phyloP scores from a whole-genome alignment of 2,797 vertebrate genomes.

The Scolopax bukidnonensis region DNA sequence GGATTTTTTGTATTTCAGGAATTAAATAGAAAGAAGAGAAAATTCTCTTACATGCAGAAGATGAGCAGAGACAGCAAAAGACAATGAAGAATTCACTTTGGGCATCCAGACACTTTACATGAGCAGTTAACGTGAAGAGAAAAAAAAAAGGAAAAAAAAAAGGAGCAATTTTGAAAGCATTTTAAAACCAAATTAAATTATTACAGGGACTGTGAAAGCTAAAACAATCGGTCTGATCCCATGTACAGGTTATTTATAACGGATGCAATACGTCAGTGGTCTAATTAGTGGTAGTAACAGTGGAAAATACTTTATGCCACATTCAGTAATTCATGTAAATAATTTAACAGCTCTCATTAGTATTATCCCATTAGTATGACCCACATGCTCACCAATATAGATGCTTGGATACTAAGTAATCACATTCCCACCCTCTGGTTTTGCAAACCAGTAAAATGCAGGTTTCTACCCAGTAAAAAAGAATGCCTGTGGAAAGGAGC shows the following conservation, averaged over 20 bases:
- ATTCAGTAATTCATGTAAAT: slow-evolving; percentile 22
- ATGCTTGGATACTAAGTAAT: background rate
- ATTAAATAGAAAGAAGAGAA: background rate
- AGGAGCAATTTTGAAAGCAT: background rate
- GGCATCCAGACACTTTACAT: background rate
- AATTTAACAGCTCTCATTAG: slow-evolving; percentile 46
- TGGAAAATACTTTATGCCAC: background rate
- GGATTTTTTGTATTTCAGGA: background rate
- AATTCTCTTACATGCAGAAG: background rate
- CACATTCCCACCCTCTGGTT: background rate
- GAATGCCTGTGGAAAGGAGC: background rate
- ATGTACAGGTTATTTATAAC: slow-evolving; percentile 12
- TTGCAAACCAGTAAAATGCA: slow-evolving; percentile 3
- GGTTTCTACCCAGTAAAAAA: background rate
- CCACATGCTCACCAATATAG: background rate
- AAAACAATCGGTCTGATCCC: background rate
- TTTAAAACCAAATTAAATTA: slow-evolving; percentile 15
- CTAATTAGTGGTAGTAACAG: slow-evolving; percentile 8
- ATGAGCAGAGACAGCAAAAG: background rate
- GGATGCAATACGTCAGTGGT: background rate
- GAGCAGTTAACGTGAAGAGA: background rate
- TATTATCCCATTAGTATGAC: background rate
- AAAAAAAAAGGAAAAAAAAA: background rate
- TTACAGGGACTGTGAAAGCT: background rate
- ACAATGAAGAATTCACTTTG: background rate